Base-by-base conservation (phyloP, 2,888 invertebrate genomes). In the Microctonus hyperodae region DNA sequence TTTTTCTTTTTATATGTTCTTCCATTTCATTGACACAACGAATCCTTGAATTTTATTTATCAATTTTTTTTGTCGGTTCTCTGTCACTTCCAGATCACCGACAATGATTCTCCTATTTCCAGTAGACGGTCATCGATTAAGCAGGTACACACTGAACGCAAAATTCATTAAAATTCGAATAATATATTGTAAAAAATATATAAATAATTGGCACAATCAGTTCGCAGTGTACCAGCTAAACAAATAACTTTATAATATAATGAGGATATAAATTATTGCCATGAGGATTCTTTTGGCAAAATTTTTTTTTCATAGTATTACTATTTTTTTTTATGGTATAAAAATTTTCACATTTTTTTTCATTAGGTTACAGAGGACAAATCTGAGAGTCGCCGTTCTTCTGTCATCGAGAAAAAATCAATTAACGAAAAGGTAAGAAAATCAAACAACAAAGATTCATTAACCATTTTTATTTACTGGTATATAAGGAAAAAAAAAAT, bases 321-420 rank as follows among this genome's bases (percentile, higher is more conserved):
- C 5, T 35, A 35, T 35, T 35, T 35, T n/a, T 28, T 1, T 20
- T 25, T 4, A 2, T 28, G 44, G 58, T 35, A 22, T 31, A 35
- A 25, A n/a, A 23, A 10, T 44, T 37, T 40, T 50, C 9, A 35
- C 48, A n/a, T 64, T 63, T 33, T 60, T 25, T 44, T 9, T 22
- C 13, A 63, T 64, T 70, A 82, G 81, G 74, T 77, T 60, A 84
- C 86, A 72, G 86, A 86, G 75, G 86, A 86, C 78, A 86, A 78
- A 71, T 79, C 83, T 62, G 86, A 87, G 74, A 86, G 86, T 71
- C 84, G 85, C 72, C 83, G 85, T 58, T 85, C 86, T 23, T 86
- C 86, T 31, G 74, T 85, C 37, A 75, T 81, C 35, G 86, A 85
- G 59, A 85, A 85, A 69, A 78, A 76, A 65, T 75, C 79, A 64